Evolutionary conservation across 2,888 invertebrate genomes (phyloP).

Genomic region (Lithophane socia): DNA sequence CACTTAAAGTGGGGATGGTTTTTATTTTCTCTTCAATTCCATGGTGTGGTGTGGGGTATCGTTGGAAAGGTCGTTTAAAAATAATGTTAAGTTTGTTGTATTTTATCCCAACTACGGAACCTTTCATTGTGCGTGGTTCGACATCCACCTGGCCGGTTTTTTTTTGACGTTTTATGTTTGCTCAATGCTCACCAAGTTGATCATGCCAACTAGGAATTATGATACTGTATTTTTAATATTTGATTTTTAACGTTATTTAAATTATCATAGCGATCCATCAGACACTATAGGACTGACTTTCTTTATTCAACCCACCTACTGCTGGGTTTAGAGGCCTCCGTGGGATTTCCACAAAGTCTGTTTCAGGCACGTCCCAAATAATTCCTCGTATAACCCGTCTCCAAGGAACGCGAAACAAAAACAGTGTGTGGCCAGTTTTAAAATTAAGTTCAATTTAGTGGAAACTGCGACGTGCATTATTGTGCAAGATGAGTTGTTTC

Average conservation of each 20-base stretch:
- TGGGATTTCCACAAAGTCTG: background rate
- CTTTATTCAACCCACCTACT: background rate
- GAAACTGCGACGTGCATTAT: conserved; percentile 76
- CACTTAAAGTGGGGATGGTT: no score
- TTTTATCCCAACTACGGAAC: no score
- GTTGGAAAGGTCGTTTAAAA: no score
- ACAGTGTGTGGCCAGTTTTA: conserved; percentile 83
- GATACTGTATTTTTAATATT: background rate
- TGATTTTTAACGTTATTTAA: background rate
- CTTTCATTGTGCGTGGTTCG: no score
- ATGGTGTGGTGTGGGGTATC: no score
- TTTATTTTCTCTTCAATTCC: no score
- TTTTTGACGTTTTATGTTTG: background rate
- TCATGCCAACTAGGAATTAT: background rate
- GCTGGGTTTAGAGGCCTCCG: background rate
- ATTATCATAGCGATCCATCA: background rate
- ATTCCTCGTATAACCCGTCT: conserved; percentile 65
- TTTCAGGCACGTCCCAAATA: conserved; percentile 14
- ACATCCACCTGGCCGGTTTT: no score
- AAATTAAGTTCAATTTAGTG: conserved; percentile 84
- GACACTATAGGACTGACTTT: background rate
- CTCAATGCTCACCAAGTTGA: background rate
- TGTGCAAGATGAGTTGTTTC: conserved; percentile 71
- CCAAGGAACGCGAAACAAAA: conserved; percentile 77
- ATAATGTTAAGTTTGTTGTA: no score